These are phyloP conservation scores for Allygus modestus DNA, from an alignment of 2,888 invertebrate species.

Conservation along the genomic window DNA sequence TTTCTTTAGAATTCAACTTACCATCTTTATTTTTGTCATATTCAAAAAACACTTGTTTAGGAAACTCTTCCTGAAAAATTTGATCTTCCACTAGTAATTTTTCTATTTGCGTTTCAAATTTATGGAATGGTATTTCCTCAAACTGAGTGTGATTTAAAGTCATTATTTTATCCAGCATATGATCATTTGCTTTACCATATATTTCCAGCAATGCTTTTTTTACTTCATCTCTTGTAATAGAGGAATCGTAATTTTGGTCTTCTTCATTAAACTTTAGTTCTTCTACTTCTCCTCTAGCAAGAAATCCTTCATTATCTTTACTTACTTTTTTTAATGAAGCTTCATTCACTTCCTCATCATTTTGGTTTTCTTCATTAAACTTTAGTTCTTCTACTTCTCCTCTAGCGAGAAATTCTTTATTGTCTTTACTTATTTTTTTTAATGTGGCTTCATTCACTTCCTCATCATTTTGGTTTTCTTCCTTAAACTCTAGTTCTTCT, in stretches of 20 bases:
- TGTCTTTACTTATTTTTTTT: no score
- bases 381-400: no score
- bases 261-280: neutral
- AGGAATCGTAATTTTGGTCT: neutral
- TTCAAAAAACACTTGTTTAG: neutral
- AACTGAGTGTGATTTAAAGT: neutral
- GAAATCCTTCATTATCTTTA: neutral
- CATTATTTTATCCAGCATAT: neutral
- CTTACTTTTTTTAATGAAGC: neutral
- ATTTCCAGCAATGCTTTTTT: neutral
- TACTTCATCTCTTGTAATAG: neutral
- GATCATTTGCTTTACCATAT: neutral
- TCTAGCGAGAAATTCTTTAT: no score
- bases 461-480: neutral
- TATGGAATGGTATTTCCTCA: neutral
- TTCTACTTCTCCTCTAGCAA: neutral
- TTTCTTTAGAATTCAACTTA: neutral
- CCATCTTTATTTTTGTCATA: neutral
- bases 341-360: neutral
- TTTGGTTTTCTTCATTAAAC: neutral
- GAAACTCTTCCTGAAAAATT: conserved; percentile 1
- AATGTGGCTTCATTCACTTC: no score
- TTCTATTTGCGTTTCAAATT: neutral
- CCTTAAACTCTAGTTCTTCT: no score
- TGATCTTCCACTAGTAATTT: neutral